Conservation (phyloP, 2,888 invertebrate species). For the Venustoraphidia nigricollis region DNA sequence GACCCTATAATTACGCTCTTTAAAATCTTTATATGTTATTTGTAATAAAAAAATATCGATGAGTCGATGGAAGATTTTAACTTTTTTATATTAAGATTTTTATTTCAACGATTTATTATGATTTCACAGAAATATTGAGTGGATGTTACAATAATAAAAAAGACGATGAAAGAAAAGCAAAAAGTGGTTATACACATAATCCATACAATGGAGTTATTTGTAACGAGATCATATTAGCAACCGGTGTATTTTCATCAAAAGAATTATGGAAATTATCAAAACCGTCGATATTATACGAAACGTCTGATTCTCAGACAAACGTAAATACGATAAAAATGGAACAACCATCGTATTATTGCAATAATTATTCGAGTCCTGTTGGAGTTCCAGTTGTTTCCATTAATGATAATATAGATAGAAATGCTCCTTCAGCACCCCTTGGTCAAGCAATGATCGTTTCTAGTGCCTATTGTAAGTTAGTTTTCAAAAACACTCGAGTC, state of each 20-base stretch:
- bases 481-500: neutral
- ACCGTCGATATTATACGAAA: slow-evolving; percentile 91
- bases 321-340: slow-evolving; percentile 68
- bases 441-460: slow-evolving; percentile 49
- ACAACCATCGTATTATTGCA: slow-evolving; percentile 67
- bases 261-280: slow-evolving; percentile 98
- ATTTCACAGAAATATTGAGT: slow-evolving; percentile 57
- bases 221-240: slow-evolving; percentile 98
- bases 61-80: too few relatives aligned
- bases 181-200: slow-evolving; percentile 84
- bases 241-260: slow-evolving; percentile 98
- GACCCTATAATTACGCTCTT: too few relatives aligned
- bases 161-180: slow-evolving; percentile 60
- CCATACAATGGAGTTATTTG: slow-evolving; percentile 97
- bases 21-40: too few relatives aligned
- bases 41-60: too few relatives aligned
- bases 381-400: slow-evolving; percentile 32
- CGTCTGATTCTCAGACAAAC: slow-evolving; percentile 49
- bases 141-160: slow-evolving; percentile 56
- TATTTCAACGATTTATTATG: too few relatives aligned
- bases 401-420: slow-evolving; percentile 24
- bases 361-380: slow-evolving; percentile 59
- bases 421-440: slow-evolving; percentile 10
- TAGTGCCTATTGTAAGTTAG: slow-evolving; percentile 59
- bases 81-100: too few relatives aligned